phyloP scores from a whole-genome alignment of 2,113 vertebrate species.

The Spermophilus dauricus region DNA sequence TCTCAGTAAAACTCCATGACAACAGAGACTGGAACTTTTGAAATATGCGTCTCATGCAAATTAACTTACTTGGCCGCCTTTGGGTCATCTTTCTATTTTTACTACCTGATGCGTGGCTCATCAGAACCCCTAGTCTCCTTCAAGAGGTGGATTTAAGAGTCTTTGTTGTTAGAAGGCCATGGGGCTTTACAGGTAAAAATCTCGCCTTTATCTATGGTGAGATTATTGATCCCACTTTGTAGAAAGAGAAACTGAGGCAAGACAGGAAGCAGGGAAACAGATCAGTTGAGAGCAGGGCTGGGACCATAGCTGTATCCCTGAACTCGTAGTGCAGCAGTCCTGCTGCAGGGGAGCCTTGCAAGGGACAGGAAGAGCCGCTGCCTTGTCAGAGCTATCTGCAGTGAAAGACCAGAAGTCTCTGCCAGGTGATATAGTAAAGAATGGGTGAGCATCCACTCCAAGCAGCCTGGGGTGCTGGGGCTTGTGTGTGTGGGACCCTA shows the following conservation, averaged over 20 bases:
- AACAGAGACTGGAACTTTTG: background rate
- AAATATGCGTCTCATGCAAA: conserved; percentile 35
- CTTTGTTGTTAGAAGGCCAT: background rate
- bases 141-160: background rate
- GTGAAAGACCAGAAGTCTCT: background rate
- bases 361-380: background rate
- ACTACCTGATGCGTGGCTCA: background rate
- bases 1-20: conserved; percentile 60
- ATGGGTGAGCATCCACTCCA: background rate
- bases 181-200: background rate
- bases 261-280: background rate
- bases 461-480: background rate
- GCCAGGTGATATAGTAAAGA: rapidly evolving
- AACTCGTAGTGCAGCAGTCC: background rate
- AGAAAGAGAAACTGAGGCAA: background rate
- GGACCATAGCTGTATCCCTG: no score
- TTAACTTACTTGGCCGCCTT: background rate
- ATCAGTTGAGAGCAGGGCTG: background rate
- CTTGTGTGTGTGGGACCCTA: background rate
- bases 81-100: background rate
- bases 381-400: rapidly evolving
- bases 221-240: background rate
- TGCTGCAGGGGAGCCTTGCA: background rate
- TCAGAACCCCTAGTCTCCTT: background rate
- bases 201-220: no score